Percentiles rank a stretch among this genome's conserved stretches.
These are phyloP conservation scores for Etheostoma nigrum DNA, from an alignment of 2,797 vertebrate species.

Conservation along the genomic window DNA sequence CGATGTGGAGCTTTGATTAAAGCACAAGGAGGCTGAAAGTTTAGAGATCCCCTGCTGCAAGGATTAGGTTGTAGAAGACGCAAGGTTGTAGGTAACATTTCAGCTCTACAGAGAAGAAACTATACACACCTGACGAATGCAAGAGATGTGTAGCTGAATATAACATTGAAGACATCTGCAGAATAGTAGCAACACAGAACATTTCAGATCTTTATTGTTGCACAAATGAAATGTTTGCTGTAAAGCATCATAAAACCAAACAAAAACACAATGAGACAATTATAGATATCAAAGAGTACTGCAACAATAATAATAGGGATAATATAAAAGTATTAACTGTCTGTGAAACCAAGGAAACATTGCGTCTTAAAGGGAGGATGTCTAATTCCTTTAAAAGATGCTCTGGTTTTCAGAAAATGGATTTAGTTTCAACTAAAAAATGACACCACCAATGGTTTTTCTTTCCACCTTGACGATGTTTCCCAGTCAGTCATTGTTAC, in stretches of 20 bases:
- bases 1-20: slow-evolving; percentile 71
- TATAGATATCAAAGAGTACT: not conserved
- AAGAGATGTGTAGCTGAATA: not conserved
- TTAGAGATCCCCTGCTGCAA: slow-evolving; percentile 51
- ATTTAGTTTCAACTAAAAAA: no score
- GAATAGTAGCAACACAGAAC: not conserved
- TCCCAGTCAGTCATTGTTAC: not conserved
- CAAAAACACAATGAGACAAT: not conserved
- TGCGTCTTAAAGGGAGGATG: not conserved
- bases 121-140: not conserved
- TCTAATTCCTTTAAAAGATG: not conserved
- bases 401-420: no score
- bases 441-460: not conserved
- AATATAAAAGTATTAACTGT: not conserved
- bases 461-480: not conserved
- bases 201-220: not conserved
- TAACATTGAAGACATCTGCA: not conserved
- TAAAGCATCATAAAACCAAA: not conserved
- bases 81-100: slow-evolving; percentile 39
- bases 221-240: not conserved
- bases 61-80: slow-evolving; percentile 53
- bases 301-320: not conserved
- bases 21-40: slow-evolving; percentile 54
- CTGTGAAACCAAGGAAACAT: not conserved
- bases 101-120: slow-evolving; percentile 6